Base-by-base conservation (phyloP, 2,113 vertebrate species). In the Aptenodytes patagonicus region DNA sequence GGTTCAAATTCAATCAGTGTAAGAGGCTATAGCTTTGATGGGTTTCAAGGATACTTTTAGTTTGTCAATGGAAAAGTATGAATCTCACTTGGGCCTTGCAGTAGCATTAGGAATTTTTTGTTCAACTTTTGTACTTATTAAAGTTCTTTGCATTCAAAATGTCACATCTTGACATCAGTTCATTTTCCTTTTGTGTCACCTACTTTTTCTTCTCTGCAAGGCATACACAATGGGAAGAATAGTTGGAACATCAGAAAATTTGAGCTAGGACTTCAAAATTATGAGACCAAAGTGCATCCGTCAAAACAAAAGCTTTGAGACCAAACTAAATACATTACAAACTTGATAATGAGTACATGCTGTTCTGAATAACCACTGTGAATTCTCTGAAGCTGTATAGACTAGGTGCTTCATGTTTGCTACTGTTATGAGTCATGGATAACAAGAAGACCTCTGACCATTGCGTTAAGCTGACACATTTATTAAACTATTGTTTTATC, bases 391-490 rank as follows among this genome's bases (percentile, higher is more conserved):
- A 97, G 71, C 76, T 97, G 92, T 88, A 88, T 40, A 96, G 85
- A 96, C 54, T 93, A 89, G 81, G 58, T 94, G 86, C 68, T 95
- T 87, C 75, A 68, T 96, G 65, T 97, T 97, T 97, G 95, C 94
- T 96, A 13, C 77, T 96, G 71, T 81, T 93, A 61, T 75, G 93
- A 97, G 49, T 97, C 92, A 91, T 82, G 88, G 83, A 86, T 90
- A 97, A 95, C 96, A 96, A 96, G 78, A 96, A 90, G 93, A 96
- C 92, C 96, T 89, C 93, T 96, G 82, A 90, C 90, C 64, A 85
- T 72, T 91, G 85, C 84, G 83, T 69, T 80, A 91, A 93, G 86
- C 90, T 95, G 97, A 93, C 77, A 64, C 69, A 93, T 96, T 97
- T 95, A 54, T 93, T 96, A 93, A 95, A 49, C 93, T 96, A 78